Evolutionary conservation across 2,113 vertebrate genomes (phyloP).

Genomic region (Ceratotherium simum): DNA sequence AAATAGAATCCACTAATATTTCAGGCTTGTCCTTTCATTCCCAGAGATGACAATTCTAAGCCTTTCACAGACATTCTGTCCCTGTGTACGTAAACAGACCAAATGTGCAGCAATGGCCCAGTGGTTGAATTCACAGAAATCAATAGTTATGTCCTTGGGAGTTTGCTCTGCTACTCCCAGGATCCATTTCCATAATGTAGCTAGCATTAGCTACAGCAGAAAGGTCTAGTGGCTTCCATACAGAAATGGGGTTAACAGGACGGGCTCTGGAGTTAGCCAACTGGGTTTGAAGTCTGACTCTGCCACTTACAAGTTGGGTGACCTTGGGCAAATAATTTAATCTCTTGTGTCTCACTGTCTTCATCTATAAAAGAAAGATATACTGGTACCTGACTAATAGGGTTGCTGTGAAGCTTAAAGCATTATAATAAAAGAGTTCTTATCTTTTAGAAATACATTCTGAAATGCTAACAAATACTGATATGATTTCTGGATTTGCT

Average conservation of each 20-base stretch:
- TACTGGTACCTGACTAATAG: background rate
- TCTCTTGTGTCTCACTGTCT: background rate
- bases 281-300: background rate
- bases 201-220: background rate
- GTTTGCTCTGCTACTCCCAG: background rate
- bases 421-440: background rate
- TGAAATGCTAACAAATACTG: conserved; percentile 16
- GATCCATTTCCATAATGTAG: background rate
- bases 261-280: background rate
- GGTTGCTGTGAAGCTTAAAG: background rate
- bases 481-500: background rate
- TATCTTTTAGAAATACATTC: conserved; percentile 45
- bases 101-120: background rate
- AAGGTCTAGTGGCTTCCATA: background rate
- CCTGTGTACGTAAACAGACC: background rate
- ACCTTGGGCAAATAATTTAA: background rate
- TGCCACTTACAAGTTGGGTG: background rate
- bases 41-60: background rate
- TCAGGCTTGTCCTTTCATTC: conserved; percentile 7
- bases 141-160: background rate
- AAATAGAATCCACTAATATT: conserved; percentile 31
- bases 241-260: background rate
- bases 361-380: background rate
- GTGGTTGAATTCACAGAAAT: background rate
- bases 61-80: background rate